Evolutionary conservation across 2,797 vertebrate genomes (phyloP).

Genomic region (Podarcis siculus): DNA sequence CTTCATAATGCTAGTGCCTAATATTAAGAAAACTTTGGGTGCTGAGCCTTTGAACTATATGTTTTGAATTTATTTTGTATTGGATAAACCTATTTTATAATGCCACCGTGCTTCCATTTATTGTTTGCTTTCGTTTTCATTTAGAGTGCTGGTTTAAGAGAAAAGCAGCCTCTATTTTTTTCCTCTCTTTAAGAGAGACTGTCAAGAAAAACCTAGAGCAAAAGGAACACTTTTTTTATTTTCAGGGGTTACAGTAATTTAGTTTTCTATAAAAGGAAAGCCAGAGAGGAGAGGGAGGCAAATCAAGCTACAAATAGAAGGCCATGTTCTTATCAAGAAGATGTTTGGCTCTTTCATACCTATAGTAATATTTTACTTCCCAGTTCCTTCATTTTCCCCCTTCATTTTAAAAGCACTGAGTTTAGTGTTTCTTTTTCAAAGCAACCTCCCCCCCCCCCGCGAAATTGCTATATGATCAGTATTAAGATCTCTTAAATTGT

Average conservation of each 20-base stretch:
- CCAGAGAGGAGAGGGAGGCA: conserved; percentile 21
- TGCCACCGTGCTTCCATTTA: not conserved
- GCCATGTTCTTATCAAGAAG: not conserved
- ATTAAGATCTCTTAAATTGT: conserved; percentile 1
- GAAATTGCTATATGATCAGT: not conserved
- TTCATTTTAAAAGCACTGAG: not conserved
- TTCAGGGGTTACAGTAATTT: not conserved
- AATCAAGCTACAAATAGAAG: conserved; percentile 26
- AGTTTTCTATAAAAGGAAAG: not conserved
- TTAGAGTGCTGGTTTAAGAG: conserved; percentile 27
- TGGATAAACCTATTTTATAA: conserved; percentile 15
- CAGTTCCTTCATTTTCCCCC: not conserved
- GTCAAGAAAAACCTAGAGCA: conserved; percentile 26
- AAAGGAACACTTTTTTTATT: conserved; percentile 22
- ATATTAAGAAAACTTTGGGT: not conserved
- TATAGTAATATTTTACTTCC: not conserved
- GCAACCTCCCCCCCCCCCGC: not conserved
- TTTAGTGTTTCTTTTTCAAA: not conserved
- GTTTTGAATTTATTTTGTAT: not conserved
- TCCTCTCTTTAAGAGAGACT: not conserved
- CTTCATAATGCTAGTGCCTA: not conserved
- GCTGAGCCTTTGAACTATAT: not conserved
- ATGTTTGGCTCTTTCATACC: not conserved
- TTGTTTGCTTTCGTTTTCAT: conserved; percentile 24
- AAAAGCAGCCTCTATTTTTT: not conserved